phyloP scores from a whole-genome alignment of 2,888 invertebrate species.

The Pandemis corylana region DNA sequence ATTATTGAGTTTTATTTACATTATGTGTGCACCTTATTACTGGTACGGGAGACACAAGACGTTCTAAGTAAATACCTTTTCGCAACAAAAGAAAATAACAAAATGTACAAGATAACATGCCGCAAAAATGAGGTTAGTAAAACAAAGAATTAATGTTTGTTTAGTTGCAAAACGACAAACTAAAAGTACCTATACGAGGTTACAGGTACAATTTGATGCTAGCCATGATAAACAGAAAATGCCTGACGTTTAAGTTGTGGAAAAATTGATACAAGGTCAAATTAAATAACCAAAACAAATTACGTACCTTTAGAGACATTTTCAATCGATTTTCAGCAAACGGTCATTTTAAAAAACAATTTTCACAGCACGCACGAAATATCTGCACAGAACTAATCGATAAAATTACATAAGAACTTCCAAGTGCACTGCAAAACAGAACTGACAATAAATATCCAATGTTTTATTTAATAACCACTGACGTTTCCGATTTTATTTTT shows the following conservation, averaged over 20 bases:
- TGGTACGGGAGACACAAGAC: not conserved
- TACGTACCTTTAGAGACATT: constrained; percentile 72
- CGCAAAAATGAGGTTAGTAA: not conserved
- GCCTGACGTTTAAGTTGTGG: not conserved
- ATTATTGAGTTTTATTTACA: not conserved
- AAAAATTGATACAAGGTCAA: constrained; percentile 35
- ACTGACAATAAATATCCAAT: not conserved
- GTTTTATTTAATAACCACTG: constrained; percentile 22
- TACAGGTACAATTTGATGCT: not conserved
- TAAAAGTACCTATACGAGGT: not conserved
- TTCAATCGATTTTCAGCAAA: constrained; percentile 63
- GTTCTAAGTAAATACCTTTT: not conserved
- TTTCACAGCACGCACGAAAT: constrained; percentile 49
- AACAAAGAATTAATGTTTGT: not conserved
- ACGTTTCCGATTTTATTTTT: constrained; percentile 33
- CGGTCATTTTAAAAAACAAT: constrained; percentile 63
- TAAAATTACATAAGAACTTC: constrained; percentile 24
- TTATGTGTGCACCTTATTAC: not conserved
- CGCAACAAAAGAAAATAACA: not conserved
- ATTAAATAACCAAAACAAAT: constrained; percentile 33
- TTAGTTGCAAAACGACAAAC: constrained; percentile 8
- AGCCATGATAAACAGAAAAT: constrained; percentile 5
- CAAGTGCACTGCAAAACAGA: constrained; percentile 46
- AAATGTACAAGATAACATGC: not conserved
- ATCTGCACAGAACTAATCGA: constrained; percentile 41